Evolutionary conservation across 1,140 invertebrate genomes (phyloP), one percentile per base, ranked within the genome.

Genomic region (Eupeodes corollae): DNA sequence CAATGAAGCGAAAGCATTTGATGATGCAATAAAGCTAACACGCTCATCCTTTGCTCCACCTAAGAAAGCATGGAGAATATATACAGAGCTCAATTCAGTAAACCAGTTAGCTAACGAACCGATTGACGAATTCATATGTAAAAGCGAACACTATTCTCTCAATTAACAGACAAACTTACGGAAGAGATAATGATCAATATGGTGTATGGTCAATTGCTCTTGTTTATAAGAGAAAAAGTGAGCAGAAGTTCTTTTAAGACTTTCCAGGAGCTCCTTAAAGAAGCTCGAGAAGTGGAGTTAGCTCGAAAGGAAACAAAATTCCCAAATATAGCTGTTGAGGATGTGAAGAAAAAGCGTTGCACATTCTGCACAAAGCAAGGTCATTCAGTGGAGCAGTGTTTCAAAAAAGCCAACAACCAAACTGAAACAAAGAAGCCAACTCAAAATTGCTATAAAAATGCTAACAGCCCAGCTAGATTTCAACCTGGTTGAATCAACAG

Each of bases 131-230:
- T 41, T 37, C n/a, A 34, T 13, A 32, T 13, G 10, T 5, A 41
- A 21, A 41, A 18, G 39, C 6, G 64, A 11, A 60, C 58, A 5
- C 48, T 67, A 15, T 26, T 26, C 8, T 26, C 21, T 3, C 21
- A 26, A 8, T 42, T 67, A 37, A 64, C 64, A 8, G 49, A 61
- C 41, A 64, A 65, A 41, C 56, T 63, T 12, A 61, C 61, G 5
- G 59, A 67, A 45, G 3, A 26, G 8, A 26, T 26, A 3, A 26
- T 26, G 21, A 44, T 67, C 41, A 61, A 67, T 37, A 63, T 67
- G 1, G 43, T 67, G 6, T 67, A 50, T 26, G 64, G 64, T 12
- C 38, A 63, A 8, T 26, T 67, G 35, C 49, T 44, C 14, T 37
- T 56, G 13, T 65, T 59, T 26, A 63, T 65, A 40, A 48, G 53